Evolutionary conservation across 2,888 invertebrate genomes (phyloP).

Genomic region (Mycogona germanica): DNA sequence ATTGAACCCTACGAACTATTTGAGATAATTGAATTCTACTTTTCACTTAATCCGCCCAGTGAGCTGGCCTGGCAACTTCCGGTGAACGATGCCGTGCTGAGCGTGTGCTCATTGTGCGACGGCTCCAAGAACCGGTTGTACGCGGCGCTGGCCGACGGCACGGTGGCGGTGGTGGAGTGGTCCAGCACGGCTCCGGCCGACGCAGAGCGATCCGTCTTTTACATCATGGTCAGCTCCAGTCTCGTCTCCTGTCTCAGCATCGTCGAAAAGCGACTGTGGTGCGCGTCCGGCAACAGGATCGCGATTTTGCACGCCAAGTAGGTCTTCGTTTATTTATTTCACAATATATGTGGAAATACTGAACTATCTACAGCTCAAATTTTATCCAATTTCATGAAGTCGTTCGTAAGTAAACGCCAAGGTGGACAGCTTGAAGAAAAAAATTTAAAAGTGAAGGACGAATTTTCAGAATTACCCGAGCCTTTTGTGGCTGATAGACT

Average conservation of each 20-base stretch:
- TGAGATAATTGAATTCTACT: conserved; percentile 1
- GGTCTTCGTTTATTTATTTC: no score
- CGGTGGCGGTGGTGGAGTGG: conserved; percentile 38
- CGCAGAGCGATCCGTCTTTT: conserved; percentile 27
- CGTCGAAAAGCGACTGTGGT: conserved; percentile 36
- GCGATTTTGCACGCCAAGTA: conserved; percentile 38
- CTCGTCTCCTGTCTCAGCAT: conserved; percentile 37
- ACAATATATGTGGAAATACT: no score
- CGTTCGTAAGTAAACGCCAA: no score
- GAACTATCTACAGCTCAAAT: no score
- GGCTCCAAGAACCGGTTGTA: conserved; percentile 32
- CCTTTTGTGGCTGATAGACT: no score
- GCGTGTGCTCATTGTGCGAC: conserved; percentile 32
- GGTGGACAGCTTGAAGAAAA: no score
- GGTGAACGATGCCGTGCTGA: conserved; percentile 38
- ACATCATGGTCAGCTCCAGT: conserved; percentile 39
- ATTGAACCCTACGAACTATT: no score
- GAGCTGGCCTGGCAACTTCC: conserved; percentile 36
- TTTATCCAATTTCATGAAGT: no score
- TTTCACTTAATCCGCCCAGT: conserved; percentile 26
- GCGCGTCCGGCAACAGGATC: conserved; percentile 39
- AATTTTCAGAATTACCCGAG: neutral
- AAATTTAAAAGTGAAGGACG: no score
- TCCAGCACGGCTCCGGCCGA: neutral
- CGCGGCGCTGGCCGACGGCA: conserved; percentile 40